Evolutionary conservation across 2,797 vertebrate species (phyloP), one percentile per base, ranked within the genome.

Genomic region (Acanthurus tractus): DNA sequence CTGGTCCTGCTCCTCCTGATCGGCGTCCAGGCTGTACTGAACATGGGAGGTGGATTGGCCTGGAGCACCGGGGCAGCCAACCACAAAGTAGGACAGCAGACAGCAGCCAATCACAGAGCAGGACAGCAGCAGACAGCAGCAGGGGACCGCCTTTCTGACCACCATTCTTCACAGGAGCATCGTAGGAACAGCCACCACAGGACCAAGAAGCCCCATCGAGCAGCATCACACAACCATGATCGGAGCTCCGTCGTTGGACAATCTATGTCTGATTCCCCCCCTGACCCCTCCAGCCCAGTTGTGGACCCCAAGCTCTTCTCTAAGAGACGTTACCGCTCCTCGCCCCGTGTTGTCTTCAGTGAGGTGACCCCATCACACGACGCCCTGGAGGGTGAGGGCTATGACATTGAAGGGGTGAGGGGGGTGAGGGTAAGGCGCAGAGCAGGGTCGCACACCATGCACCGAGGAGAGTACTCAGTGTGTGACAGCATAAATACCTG

Each of bases 1-100:
- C 96, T 99, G 97, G 96, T 96, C 95, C 95, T 97, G 96, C 96
- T 97, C 93, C 96, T 97, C 96, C 86, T 99, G 96, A 97, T 98
- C 91, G 96, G 97, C 94, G 94, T 95, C 95, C 97, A 96, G 96
- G 97, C 97, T 96, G 96, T 96, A 94, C 94, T 97, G 78, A 96
- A 96, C 91, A 94, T 95, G 89, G 96, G 96, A 93, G 96, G 96
- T 95, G 93, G 92, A 90, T 87, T 97, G 96, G 96, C 94, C 93
- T 89, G 82, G 75, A 82, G 85, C 64, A 66, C 88, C 64, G 83
- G 86, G 86, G 74, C 91, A 89, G 92, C 94, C 88, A 93, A 88
- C 86, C 92, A 91, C 90, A 91, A 83, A 67, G 84, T 85, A 90
- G 92, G 86, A 93, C 90, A 92, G 89, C 89, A 88, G 81, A 84